Percentiles rank a stretch among this genome's conserved stretches.
These are phyloP conservation scores for Leucoma salicis DNA, from an alignment of 2,888 invertebrate species.

Conservation along the genomic window DNA sequence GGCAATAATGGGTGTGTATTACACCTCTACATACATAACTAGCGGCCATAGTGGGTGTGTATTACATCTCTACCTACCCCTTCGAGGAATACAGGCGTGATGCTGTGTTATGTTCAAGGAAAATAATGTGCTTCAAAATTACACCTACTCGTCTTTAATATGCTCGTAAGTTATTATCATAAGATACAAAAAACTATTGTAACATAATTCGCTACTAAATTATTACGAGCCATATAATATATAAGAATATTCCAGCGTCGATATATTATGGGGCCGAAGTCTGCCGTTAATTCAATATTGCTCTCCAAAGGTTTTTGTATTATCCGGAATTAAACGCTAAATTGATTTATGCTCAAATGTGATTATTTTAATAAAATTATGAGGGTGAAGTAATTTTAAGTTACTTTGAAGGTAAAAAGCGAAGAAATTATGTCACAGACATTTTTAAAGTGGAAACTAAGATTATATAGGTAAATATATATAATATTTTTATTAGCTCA, in stretches of 20 bases:
- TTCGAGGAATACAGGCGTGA: no score
- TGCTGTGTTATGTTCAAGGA: no score
- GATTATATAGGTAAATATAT: no score
- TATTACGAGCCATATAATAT: slow-evolving; percentile 4
- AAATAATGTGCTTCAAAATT: no score
- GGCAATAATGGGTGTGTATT: no score
- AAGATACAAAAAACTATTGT: background rate
- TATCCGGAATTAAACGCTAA: slow-evolving; percentile 12
- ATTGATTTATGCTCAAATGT: slow-evolving; percentile 23
- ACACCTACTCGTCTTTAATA: background rate
- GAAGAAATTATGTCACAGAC: no score
- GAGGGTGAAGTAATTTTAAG: slow-evolving; percentile 12
- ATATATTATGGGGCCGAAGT: slow-evolving; percentile 11
- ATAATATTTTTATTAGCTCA: no score
- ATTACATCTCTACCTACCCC: no score
- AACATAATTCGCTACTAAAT: slow-evolving; percentile 5
- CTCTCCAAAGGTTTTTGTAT: slow-evolving; percentile 20
- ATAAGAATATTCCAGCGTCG: slow-evolving; percentile 7
- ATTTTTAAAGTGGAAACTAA: no score
- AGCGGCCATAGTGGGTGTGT: no score
- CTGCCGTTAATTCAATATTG: slow-evolving; percentile 26
- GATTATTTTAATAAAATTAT: slow-evolving; percentile 22
- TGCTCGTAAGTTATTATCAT: background rate
- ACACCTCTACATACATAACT: no score
- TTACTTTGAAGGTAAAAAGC: no score